Percentiles rank a stretch among this genome's conserved stretches.
phyloP scores from a whole-genome alignment of 2,113 vertebrate genomes.

The Thalassarche chlororhynchos region DNA sequence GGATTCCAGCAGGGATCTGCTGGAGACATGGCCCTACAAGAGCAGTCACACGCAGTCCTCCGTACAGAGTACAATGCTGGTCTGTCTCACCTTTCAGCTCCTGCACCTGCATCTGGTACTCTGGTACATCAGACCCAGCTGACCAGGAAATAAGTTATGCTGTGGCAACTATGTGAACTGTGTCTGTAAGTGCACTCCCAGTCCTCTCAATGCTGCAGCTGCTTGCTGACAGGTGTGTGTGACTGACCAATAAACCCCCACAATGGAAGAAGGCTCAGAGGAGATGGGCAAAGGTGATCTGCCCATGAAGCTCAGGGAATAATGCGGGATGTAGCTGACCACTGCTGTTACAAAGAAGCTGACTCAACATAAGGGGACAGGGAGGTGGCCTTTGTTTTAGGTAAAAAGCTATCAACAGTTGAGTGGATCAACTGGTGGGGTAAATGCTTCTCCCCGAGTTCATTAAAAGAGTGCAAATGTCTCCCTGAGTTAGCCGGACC shows the following conservation, averaged over 20 bases:
- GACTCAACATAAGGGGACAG: not conserved
- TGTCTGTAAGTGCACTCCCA: not conserved
- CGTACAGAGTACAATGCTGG: accelerated
- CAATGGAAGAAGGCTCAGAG: not conserved
- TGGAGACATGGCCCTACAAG: not conserved
- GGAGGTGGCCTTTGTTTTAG: not conserved
- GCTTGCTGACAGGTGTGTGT: not conserved
- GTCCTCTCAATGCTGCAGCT: not conserved
- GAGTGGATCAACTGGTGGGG: not conserved
- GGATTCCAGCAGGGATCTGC: not conserved
- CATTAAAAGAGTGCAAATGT: not conserved
- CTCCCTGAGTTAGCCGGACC: not conserved
- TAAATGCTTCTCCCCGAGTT: not conserved
- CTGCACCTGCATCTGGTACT: not conserved
- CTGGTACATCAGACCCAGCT: not conserved
- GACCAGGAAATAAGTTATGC: not conserved
- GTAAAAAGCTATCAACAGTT: not conserved
- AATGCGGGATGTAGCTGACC: not conserved
- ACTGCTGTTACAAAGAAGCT: not conserved
- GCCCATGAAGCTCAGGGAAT: not conserved
- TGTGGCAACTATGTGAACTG: not conserved
- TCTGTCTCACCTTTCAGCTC: not conserved
- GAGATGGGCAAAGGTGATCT: not conserved
- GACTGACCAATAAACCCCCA: not conserved
- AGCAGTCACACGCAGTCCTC: not conserved